Base-by-base conservation (phyloP, 1,140 invertebrate species). In the Cydia pomonella region DNA sequence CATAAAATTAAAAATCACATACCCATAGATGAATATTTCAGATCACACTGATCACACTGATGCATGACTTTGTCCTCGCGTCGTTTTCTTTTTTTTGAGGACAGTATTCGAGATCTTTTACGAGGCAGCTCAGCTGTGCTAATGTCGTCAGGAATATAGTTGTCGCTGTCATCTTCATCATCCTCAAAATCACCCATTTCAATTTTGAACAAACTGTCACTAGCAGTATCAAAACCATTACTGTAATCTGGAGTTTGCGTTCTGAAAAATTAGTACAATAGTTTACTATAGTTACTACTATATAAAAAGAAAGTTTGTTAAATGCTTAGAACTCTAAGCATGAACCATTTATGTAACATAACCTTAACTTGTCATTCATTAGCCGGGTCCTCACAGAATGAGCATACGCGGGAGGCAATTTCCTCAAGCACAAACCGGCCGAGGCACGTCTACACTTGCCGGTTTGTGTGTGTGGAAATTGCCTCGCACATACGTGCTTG, bases 31-130 rank as follows among this genome's bases (percentile, higher is more conserved):
- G 88, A 85, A 74, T 92, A 91, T 79, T 87, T 89, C 21, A 88
- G 85, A 73, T 87, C 83, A 74, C 91, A 91, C 71, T 89, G 83
- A 69, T 93, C 90, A 77, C 91, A 92, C 53, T 86, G 79, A 73
- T 93, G 86, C 59, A 89, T 66, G 21, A 83, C 81, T 79, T 90
- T 89, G 1, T 72, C 79, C 29, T 86, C 83, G 23, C 75, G 77
- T 53, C 76, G 78, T 72, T 76, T 81, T 78, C n/a, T 79, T 74
- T 75, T 85, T 84, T 72, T 80, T 83, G 33, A 80, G 72, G 47
- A 79, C 76, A 23, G 78, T 77, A 71, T 83, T 82, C 25, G 71
- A 80, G 7, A 81, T 53, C 18, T 84, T 80, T 44, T 53, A 73
- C 50, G 72, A 25, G 72, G 3, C 18, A 69, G n/a, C n/a, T 69